phyloP scores from a whole-genome alignment of 2,113 vertebrate species.

The Myotis brandtii region DNA sequence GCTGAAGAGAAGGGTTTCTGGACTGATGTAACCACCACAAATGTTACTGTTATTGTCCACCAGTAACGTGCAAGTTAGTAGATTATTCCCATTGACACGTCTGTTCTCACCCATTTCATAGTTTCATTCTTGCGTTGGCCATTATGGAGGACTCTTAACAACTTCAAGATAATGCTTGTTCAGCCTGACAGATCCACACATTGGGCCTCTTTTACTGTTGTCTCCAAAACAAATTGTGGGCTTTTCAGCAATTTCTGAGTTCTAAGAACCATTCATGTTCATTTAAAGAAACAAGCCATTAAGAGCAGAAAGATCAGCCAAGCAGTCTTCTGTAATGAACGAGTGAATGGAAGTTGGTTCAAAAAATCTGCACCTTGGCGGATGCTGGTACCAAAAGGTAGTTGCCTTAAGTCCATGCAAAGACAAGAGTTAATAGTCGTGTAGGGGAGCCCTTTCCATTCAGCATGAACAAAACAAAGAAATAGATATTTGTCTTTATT shows the following conservation, averaged over 20 bases:
- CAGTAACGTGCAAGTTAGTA: neutral
- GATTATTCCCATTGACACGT: neutral
- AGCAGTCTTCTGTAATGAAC: neutral
- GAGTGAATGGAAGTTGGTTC: neutral
- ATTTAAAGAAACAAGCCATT: constrained; percentile 18
- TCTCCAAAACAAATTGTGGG: constrained; percentile 9
- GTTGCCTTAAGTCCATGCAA: neutral
- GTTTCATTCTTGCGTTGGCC: neutral
- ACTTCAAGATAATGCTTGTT: neutral
- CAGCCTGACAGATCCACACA: neutral
- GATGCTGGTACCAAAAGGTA: neutral
- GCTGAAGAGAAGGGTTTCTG: neutral
- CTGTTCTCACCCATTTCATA: neutral
- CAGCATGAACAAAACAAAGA: neutral
- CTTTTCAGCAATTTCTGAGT: constrained; percentile 23
- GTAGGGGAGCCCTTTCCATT: neutral
- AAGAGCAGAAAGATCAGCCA: neutral
- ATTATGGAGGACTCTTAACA: neutral
- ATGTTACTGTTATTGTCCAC: neutral
- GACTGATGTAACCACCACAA: neutral
- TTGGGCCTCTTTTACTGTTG: constrained; percentile 14
- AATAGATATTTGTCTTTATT: neutral
- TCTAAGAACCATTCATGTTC: neutral
- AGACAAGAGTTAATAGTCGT: neutral
- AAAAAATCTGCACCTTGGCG: neutral